A percentile compares a stretch with the other conserved stretches of the same genome.
Evolutionary conservation across 2,113 vertebrate genomes (phyloP).

Genomic region (Ceratotherium simum): DNA sequence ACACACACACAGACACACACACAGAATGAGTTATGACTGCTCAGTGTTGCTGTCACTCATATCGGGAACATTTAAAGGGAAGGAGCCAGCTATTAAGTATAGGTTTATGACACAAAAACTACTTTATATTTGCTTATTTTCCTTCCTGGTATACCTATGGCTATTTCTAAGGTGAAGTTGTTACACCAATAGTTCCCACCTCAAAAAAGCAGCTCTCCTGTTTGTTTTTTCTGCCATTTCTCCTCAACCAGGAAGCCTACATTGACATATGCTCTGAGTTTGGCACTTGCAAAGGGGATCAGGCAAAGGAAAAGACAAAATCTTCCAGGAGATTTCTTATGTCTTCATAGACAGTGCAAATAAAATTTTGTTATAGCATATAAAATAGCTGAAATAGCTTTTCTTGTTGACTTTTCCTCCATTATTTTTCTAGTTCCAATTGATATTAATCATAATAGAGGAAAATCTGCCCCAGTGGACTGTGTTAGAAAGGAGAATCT

Average conservation of each 20-base stretch:
- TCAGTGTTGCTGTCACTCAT: neutral
- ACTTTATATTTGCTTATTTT: neutral
- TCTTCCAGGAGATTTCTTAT: conserved; percentile 56
- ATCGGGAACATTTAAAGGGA: neutral
- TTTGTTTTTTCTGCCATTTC: neutral
- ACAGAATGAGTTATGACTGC: neutral
- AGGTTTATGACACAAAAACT: neutral
- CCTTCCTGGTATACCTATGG: neutral
- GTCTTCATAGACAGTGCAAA: neutral
- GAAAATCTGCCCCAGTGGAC: neutral
- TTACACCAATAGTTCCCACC: neutral
- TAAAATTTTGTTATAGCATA: neutral
- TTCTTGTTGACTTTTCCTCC: conserved; percentile 30
- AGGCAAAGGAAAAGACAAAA: neutral
- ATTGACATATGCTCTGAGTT: neutral
- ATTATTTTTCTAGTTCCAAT: conserved; percentile 36
- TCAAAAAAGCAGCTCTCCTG: neutral
- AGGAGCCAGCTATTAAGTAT: neutral
- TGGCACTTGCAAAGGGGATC: neutral
- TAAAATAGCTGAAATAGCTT: neutral
- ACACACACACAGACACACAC: neutral
- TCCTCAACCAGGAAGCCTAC: neutral
- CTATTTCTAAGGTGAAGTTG: neutral
- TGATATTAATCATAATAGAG: conserved; percentile 51
- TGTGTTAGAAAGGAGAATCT: neutral